Evolutionary conservation across 2,888 invertebrate species (phyloP).

Genomic region (Platypus cylindrus): DNA sequence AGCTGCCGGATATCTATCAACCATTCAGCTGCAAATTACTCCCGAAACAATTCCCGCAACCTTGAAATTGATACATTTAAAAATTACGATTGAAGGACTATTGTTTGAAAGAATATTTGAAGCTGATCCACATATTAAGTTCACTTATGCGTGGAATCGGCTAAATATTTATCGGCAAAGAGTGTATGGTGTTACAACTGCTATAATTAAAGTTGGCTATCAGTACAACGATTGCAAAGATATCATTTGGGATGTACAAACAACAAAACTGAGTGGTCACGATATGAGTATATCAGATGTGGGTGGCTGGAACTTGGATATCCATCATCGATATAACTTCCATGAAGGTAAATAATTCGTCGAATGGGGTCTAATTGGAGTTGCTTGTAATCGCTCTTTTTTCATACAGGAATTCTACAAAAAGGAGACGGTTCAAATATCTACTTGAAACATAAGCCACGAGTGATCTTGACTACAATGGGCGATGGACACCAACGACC

Average conservation of each 20-base stretch:
- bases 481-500: conserved; percentile 85
- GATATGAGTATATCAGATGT: conserved; percentile 96
- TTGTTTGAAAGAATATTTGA: conserved; percentile 87
- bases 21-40: conserved; percentile 82
- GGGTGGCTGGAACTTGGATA: conserved; percentile 95
- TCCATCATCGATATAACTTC: conserved; percentile 95
- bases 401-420: conserved; percentile 69
- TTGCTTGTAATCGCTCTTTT: no score
- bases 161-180: conserved; percentile 91
- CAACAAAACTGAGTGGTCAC: conserved; percentile 88
- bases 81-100: conserved; percentile 90
- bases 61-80: conserved; percentile 76
- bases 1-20: conserved; percentile 85
- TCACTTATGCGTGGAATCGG: conserved; percentile 95
- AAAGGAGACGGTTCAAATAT: conserved; percentile 96
- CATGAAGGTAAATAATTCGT: conserved; percentile 91
- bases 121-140: conserved; percentile 92
- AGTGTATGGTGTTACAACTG: conserved; percentile 92
- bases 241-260: conserved; percentile 92
- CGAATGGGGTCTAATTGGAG: conserved; percentile 1
- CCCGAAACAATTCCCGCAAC: conserved; percentile 71
- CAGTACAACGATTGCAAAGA: conserved; percentile 86
- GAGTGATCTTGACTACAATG: conserved; percentile 81
- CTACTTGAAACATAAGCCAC: conserved; percentile 84
- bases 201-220: conserved; percentile 91